Evolutionary conservation across 35 echinoderm and acorn worm species (phyloP), one percentile per base, ranked within the genome.

Genomic region (Holothuria glaberrima): DNA sequence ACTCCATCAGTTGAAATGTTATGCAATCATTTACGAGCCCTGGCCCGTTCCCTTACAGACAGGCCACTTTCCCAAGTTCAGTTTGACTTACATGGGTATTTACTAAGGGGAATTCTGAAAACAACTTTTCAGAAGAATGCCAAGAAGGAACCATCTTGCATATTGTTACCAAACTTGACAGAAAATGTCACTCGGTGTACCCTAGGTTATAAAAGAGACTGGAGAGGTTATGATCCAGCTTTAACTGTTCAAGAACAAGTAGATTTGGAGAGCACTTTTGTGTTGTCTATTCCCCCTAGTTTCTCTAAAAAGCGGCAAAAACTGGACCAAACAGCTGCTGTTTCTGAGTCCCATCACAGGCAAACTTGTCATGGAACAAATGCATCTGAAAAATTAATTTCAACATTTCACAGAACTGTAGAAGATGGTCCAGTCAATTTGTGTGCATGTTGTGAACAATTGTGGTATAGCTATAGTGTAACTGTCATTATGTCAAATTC

Each of bases 1-100:
- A 6, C 25, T 69, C 66, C 66, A 69, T 69, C 66, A 10, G 24
- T 69, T 69, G 6, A 69, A 69, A 69, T 69, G 66, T 69, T 69
- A 69, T 69, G 66, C 66, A 69, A 69, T 69, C 66, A 69, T 33
- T 69, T 69, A 69, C 66, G 66, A 69, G 66, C 66, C 24, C 66
- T 69, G 25, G 66, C 66, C 66, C 66, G 16, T 69, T 69, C 66
- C 66, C 66, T 69, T 69, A 25, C 66, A 69, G 66, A 69, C 66
- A 69, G 66, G n/a, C 21, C 66, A n/a, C 66, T 69, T 69, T 54
- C 50, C 36, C 25, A 69, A 69, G 66, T 69, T 21, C 66, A 69
- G 66, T 25, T n/a, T 69, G 66, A 69, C 66, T 14, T 69, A 30
- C 66, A 69, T 29, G 66, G 25, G 25, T 69, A 0, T 69, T 69